Evolutionary conservation across 2,797 vertebrate genomes (phyloP), one percentile per base, ranked within the genome.

Genomic region (Antrozous pallidus): DNA sequence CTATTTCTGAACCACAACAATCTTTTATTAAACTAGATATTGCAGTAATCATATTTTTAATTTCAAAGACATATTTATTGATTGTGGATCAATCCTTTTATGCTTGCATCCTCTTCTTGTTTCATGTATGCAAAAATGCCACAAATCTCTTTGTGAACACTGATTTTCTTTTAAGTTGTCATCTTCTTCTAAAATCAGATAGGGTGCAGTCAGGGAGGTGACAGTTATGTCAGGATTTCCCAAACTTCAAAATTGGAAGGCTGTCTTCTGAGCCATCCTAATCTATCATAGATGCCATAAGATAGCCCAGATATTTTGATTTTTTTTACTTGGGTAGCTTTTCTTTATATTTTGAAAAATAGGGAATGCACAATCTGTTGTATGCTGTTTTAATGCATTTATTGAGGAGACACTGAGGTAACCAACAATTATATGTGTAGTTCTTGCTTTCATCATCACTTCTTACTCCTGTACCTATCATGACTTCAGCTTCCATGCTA

Each of bases 151-250:
- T 82, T 75, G 31, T 51, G 9, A 24, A 47, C 33, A 69, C 31
- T 71, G 20, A 36, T 92, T 84, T 75, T 89, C 71, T 79, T 67
- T 84, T 22, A 63, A 89, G n/a, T 45, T 91, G 93, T 82, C 31
- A 77, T 81, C 49, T 93, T 28, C 10, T 42, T 42, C 40, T 96
- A 58, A 77, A 81, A 70, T 78, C n/a, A 83, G 45, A 31, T 91
- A 14, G 1, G 17, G 24, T 45, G 12, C 18, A 69, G 31, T 58
- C 33, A 84, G 20, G 45, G 36, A 17, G 36, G 75, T 54, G 28
- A 67, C 9, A 54, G 7, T 75, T 51, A 49, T 80, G 11, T 14
- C 70, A 11, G 9, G 47, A 24, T 18, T 91, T 8, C 51, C 40
- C n/a, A 54, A 79, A 84, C 84, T 78, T 33, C 40, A 71, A 22